These are phyloP conservation scores for Hyles euphorbiae DNA, from an alignment of 1,140 invertebrate genomes.

Conservation along the genomic window DNA sequence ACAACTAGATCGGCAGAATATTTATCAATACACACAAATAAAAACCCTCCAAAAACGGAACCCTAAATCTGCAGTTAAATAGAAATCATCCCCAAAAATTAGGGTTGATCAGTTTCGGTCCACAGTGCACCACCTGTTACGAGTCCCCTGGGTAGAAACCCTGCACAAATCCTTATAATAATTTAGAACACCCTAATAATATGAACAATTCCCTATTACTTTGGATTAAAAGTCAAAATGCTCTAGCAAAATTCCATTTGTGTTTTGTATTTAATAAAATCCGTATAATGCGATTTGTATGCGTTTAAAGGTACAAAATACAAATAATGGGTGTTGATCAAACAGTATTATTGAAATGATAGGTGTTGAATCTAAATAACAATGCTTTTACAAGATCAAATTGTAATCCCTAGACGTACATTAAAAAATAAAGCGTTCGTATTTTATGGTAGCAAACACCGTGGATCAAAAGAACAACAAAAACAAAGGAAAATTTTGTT, in stretches of 20 bases:
- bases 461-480: too few relatives aligned
- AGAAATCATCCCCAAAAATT: conserved; percentile 36
- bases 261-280: conserved; percentile 27
- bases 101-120: conserved; percentile 33
- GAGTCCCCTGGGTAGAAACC: conserved; percentile 16
- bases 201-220: too few relatives aligned
- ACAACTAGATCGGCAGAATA: too few relatives aligned
- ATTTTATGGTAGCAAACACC: too few relatives aligned
- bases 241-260: conserved; percentile 7
- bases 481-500: too few relatives aligned
- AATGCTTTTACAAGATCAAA: too few relatives aligned
- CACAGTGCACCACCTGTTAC: conserved; percentile 40
- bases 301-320: conserved; percentile 19
- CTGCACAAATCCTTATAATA: conserved; percentile 25
- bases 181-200: conserved; percentile 24
- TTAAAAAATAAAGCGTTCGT: too few relatives aligned
- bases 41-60: background rate
- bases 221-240: too few relatives aligned
- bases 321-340: too few relatives aligned
- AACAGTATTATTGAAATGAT: too few relatives aligned
- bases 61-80: conserved; percentile 17
- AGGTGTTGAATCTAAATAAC: too few relatives aligned
- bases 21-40: background rate
- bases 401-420: too few relatives aligned
- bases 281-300: conserved; percentile 34